Evolutionary conservation across 2,888 invertebrate species (phyloP).

Genomic region (Acanthosoma haemorrhoidale): DNA sequence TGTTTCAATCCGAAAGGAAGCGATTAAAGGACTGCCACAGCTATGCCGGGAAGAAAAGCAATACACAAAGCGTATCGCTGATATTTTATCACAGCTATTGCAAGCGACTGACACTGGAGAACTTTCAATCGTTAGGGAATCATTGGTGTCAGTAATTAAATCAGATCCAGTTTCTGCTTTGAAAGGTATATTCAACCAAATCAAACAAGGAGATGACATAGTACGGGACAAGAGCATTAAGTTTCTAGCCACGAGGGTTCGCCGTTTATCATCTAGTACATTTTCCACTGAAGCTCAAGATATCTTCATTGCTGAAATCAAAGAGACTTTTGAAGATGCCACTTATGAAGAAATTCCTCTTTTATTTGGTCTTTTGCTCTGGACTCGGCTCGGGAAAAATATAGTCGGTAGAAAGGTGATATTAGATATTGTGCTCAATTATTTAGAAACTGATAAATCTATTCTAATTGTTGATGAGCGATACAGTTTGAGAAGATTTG

Average conservation of each 20-base stretch:
- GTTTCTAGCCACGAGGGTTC: neutral
- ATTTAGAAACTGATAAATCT: neutral
- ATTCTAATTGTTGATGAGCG: neutral
- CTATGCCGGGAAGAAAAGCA: neutral
- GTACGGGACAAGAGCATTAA: neutral
- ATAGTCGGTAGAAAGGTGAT: slow-evolving; percentile 1
- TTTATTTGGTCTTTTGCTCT: slow-evolving; percentile 9
- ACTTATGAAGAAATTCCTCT: slow-evolving; percentile 20
- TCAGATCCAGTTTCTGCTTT: neutral
- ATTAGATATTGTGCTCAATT: neutral
- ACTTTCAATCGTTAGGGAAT: neutral
- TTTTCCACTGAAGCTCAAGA: slow-evolving; percentile 6
- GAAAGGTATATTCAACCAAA: slow-evolving; percentile 1
- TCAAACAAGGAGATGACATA: slow-evolving; percentile 6
- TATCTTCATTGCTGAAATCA: neutral
- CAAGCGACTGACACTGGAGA: neutral
- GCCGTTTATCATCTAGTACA: neutral
- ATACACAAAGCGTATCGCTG: neutral
- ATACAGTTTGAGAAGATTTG: neutral
- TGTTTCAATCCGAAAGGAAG: slow-evolving; percentile 11
- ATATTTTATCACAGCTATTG: slow-evolving; percentile 2
- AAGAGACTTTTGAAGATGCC: neutral
- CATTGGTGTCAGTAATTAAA: neutral
- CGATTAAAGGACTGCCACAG: slow-evolving; percentile 3
- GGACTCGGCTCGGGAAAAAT: slow-evolving; percentile 10